Evolutionary conservation across 2,888 invertebrate genomes (phyloP), one percentile per base, ranked within the genome.

Genomic region (Agrochola lychnidis): DNA sequence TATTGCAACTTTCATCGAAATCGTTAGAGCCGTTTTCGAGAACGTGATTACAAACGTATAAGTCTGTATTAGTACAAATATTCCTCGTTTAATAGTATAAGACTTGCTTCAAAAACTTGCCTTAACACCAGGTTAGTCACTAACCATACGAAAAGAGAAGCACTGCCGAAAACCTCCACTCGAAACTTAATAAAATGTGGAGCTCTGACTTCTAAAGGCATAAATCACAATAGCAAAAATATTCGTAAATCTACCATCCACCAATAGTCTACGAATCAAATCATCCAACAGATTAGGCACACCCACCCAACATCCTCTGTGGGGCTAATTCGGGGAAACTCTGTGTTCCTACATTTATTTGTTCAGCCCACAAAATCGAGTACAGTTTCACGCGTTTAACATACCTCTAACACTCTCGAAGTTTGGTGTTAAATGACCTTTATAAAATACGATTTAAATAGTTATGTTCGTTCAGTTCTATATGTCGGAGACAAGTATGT

Each of bases 301-400:
- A 66, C 76, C 80, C 72, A 70, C 81, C 70, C 42, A n/a, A 40
- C 62, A 67, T 62, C 40, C 84, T 79, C 71, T 78, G 70, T 59
- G 59, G n/a, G 40, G 42, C 64, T 76, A 78, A 78, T 76, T 69
- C 71, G 51, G 61, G 62, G 62, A 64, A 77, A 56, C 70, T 78
- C 76, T 63, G 30, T 83, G 83, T 85, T 82, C 79, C 87, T 85
- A 90, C 78, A 70, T 77, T 83, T 85, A 85, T 86, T 86, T 75
- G 70, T 85, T 82, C 88, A 88, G 90, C 87, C 81, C 87, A 87
- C 87, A 89, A 92, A 94, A 93, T 93, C 91, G 92, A 88, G 89
- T 90, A 90, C 90, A 90, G 89, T 90, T 91, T 90, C 87, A 84
- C 88, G 84, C 88, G 87, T 88, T 92, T 90, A 90, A 92, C 90